Base-by-base conservation (phyloP, 2,113 vertebrate species). In the Glaucomys volans region DNA sequence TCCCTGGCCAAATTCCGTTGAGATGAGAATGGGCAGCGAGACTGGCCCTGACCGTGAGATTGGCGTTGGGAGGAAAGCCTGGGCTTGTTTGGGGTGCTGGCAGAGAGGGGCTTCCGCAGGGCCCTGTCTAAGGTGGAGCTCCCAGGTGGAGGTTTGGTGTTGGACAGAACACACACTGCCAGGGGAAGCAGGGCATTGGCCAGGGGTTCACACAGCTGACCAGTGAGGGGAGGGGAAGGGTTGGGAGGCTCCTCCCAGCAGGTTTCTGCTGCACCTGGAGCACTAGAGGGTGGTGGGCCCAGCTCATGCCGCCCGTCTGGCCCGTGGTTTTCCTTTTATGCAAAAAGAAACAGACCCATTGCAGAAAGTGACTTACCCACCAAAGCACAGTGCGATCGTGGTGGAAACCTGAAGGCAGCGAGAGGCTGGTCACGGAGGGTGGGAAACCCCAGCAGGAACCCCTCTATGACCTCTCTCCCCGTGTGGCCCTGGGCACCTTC, bases 311-410 rank as follows among this genome's bases (percentile, higher is more conserved):
- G 1, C 3, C 1, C 28, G 11, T n/a, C 71, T 44, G 75, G n/a
- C 40, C 24, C 12, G 2, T 42, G 4, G 8, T 24, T 20, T 47
- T 26, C n/a, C 6, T 5, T 62, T 87, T 28, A 52, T 24, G 35
- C 59, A 67, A 59, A 8, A 4, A 72, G 47, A 42, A 59, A 32
- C 20, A 87, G 35, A 22, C 28, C n/a, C 52, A 20, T 4, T 3
- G 40, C 87, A 37, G 37, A 42, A 28, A 40, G 11, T 0, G 2
- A 47, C n/a, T n/a, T 57, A 4, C 37, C 57, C 37, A 62, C 42
- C 13, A 40, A 20, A 1, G 18, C 22, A 44, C 26, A 18, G 13
- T 35, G 35, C 17, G 0, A 2, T n/a, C n/a, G 1, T 1, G 0
- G 20, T 9, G 54, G 20, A 42, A 18, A 0, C 16, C 50, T 26